Evolutionary conservation across 2,888 invertebrate species (phyloP).

Genomic region (Drosophila hawaiiensis): DNA sequence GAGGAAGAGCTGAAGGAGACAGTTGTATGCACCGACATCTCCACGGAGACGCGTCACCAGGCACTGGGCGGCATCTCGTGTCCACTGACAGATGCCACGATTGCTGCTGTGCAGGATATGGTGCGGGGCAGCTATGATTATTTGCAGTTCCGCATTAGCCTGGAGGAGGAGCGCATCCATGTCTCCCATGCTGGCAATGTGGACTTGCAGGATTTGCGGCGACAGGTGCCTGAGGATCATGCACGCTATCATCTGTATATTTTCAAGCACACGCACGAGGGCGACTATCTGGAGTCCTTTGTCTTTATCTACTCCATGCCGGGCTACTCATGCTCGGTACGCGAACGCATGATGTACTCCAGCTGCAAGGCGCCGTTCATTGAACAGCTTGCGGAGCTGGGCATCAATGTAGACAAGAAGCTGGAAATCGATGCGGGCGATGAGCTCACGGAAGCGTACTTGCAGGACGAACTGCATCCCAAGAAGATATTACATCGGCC

Average conservation of each 20-base stretch:
- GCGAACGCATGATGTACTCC: slow-evolving; percentile 99
- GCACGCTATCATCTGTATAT: slow-evolving; percentile 93
- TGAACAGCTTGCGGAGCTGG: slow-evolving; percentile 91
- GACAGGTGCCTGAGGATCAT: slow-evolving; percentile 92
- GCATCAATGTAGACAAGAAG: slow-evolving; percentile 94
- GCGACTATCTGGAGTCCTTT: slow-evolving; percentile 93
- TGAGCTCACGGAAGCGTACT: slow-evolving; percentile 95
- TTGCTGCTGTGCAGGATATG: slow-evolving; percentile 91
- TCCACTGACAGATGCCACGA: slow-evolving; percentile 93
- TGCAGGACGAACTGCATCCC: slow-evolving; percentile 97
- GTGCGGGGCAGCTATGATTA: slow-evolving; percentile 92
- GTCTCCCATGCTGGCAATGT: slow-evolving; percentile 90
- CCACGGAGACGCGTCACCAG: slow-evolving; percentile 93
- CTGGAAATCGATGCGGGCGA: slow-evolving; percentile 95
- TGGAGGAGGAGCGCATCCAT: slow-evolving; percentile 92
- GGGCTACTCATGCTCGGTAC: slow-evolving; percentile 97
- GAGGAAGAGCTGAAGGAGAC: slow-evolving; percentile 94
- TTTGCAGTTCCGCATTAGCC: slow-evolving; percentile 88
- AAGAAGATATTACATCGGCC: slow-evolving; percentile 94
- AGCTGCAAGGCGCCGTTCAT: slow-evolving; percentile 97
- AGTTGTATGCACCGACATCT: slow-evolving; percentile 90
- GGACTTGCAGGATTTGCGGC: slow-evolving; percentile 89
- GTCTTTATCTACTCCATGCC: slow-evolving; percentile 99
- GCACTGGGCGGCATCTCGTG: slow-evolving; percentile 96
- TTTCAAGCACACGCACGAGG: slow-evolving; percentile 97